Conservation (phyloP, 2,113 vertebrate species). For the Channa maculata region DNA sequence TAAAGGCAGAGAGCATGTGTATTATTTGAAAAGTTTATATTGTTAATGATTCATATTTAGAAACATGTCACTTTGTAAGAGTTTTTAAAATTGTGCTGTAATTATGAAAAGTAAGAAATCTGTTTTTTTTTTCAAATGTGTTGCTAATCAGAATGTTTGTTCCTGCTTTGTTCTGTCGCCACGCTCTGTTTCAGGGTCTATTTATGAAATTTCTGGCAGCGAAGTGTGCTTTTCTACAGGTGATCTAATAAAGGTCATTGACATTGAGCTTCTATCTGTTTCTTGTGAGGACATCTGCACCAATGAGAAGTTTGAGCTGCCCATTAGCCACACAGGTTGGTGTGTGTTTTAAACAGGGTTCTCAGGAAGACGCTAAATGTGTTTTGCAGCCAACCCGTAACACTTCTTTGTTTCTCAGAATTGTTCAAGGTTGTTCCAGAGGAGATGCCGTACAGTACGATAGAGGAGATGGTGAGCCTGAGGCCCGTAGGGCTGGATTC, state of each 20-base stretch:
- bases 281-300: conserved; percentile 78
- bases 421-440: conserved; percentile 80
- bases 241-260: conserved; percentile 88
- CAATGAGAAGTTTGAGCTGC: conserved; percentile 80
- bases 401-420: conserved; percentile 73
- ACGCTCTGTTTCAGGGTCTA: conserved; percentile 82
- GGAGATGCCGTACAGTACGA: conserved; percentile 46
- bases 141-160: neutral
- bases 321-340: conserved; percentile 84
- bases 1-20: neutral
- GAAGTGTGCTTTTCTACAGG: conserved; percentile 93
- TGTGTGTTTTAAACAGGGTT: neutral
- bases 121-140: neutral
- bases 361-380: neutral
- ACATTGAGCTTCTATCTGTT: conserved; percentile 79
- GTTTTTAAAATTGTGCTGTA: neutral
- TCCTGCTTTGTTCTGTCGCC: neutral
- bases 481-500: conserved; percentile 50
- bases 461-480: conserved; percentile 80
- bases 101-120: neutral
- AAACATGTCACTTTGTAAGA: neutral
- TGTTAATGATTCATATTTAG: neutral
- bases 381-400: conserved; percentile 1
- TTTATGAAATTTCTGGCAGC: conserved; percentile 90
- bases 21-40: neutral